Evolutionary conservation across 23 tunicate species (phyloP), one percentile per base, ranked within the genome.

Genomic region (Ascidia mentula): DNA sequence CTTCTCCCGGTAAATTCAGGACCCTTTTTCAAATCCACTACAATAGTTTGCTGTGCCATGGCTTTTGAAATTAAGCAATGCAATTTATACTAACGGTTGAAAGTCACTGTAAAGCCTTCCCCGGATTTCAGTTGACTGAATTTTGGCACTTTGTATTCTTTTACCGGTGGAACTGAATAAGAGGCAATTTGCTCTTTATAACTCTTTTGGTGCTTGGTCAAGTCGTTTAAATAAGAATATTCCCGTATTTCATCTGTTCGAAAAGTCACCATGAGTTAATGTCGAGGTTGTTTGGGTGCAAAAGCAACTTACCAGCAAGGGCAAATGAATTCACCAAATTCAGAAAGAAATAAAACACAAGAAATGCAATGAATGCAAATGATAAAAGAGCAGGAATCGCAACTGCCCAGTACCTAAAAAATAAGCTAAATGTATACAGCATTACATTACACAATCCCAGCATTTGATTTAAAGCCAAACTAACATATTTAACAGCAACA

Each of bases 351-450:
- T 88, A 88, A 37, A 34, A 30, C 20, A 82, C 45, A 8, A 40
- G 79, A 76, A 82, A 84, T 7, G 46, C 18, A 15, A 88, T 35
- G 33, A 77, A 46, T 17, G 46, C 36, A 40, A 78, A 20, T 9
- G 73, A 82, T n/a, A 37, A 60, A 39, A 77, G 59, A 0, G 69
- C 37, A 38, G 93, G 93, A 35, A 88, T 46, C 6, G 79, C 77
- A 72, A 88, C 39, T 71, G 93, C 87, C 93, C 93, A 88, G 37
- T 61, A 81, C 60, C 93, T 88, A 61, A 61, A 75, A 82, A 42
- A 46, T 17, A 77, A 77, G 2, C 15, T 4, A 45, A 35, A 18
- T 7, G 32, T 74, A 36, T 12, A 74, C 12, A 33, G 24, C 9
- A 36, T 28, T 33, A 32, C 13, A 32, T 32, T 74, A 17, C 15